phyloP scores from a whole-genome alignment of 2,888 invertebrate species.

The Hypsopygia costalis region DNA sequence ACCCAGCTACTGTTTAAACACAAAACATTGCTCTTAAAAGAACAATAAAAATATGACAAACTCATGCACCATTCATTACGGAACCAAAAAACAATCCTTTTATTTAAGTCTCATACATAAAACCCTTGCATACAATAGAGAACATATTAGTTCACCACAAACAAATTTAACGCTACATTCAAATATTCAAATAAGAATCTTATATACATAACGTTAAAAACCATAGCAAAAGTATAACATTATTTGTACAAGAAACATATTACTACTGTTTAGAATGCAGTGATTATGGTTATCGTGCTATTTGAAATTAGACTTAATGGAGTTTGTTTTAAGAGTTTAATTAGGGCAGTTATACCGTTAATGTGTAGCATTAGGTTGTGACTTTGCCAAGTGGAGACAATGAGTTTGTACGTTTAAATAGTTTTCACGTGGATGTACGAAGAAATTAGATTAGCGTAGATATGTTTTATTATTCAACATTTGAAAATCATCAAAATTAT shows the following conservation, averaged over 20 bases:
- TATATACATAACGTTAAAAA: constrained; percentile 9
- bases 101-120: constrained; percentile 24
- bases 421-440: constrained; percentile 31
- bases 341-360: constrained; percentile 16
- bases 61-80: constrained; percentile 29
- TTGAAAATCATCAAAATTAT: too few relatives aligned
- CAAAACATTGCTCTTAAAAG: not conserved
- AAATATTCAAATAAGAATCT: constrained; percentile 12
- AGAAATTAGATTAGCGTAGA: constrained; percentile 13
- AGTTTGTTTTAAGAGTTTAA: constrained; percentile 4
- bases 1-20: constrained; percentile 6
- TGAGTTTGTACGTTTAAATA: constrained; percentile 40
- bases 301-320: constrained; percentile 17
- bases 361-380: constrained; percentile 29
- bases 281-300: constrained; percentile 10
- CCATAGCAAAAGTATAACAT: constrained; percentile 2
- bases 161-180: not conserved
- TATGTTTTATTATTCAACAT: too few relatives aligned
- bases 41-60: constrained; percentile 25
- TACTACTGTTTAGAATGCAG: constrained; percentile 19
- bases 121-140: constrained; percentile 43
- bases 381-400: constrained; percentile 49
- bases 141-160: constrained; percentile 8
- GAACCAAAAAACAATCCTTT: constrained; percentile 27
- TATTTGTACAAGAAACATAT: constrained; percentile 28